These are phyloP conservation scores for Malurus cyaneus DNA, from an alignment of 2,113 vertebrate species.

Conservation along the genomic window DNA sequence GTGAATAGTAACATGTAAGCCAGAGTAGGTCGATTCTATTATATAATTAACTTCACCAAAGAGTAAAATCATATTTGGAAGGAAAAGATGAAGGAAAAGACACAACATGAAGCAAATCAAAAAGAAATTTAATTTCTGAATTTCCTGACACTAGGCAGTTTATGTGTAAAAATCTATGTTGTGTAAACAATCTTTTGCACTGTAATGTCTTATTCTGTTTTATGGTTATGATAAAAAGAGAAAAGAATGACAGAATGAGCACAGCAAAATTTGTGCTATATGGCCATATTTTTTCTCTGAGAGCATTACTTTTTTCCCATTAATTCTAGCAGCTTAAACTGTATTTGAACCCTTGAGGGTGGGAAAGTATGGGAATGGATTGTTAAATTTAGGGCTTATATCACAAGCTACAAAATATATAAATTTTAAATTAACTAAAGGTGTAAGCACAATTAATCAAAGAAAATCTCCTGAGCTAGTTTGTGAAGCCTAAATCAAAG, in stretches of 20 bases:
- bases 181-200: not conserved
- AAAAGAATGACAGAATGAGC: conserved; percentile 18
- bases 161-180: conserved; percentile 1
- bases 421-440: not conserved
- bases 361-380: not conserved
- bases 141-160: not conserved
- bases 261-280: not conserved
- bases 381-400: not conserved
- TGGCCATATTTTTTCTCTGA: not conserved
- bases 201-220: not conserved
- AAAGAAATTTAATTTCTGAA: not conserved
- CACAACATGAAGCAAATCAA: not conserved
- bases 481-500: not conserved
- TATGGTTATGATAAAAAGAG: not conserved
- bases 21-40: not conserved
- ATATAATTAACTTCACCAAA: not conserved
- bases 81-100: not conserved
- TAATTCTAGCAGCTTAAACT: conserved; percentile 7
- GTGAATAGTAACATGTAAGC: not conserved
- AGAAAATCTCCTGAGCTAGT: not conserved
- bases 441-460: not conserved
- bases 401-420: not conserved
- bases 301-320: not conserved
- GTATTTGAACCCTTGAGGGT: not conserved
- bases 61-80: not conserved